Base-by-base conservation (phyloP, 2,113 vertebrate genomes). In the Bombycilla garrulus region DNA sequence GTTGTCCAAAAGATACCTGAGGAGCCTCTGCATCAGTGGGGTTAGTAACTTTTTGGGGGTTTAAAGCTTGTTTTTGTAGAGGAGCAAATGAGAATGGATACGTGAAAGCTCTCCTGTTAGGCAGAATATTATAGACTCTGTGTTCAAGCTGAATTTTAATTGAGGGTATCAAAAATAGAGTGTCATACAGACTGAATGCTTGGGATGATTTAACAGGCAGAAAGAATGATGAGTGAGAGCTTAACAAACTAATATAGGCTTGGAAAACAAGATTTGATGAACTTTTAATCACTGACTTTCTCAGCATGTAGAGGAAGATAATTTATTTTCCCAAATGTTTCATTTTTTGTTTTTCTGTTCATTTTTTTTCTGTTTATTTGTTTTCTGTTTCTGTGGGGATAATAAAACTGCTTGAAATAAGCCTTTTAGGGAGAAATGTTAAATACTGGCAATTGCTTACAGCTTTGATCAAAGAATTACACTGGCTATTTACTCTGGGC, bases 231-330 rank as follows among this genome's bases (percentile, higher is more conserved):
- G 16, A 92, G 36, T 36, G 36, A 82, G 58, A 89, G 45, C 50
- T 82, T 67, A 61, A 53, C 48, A 88, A 85, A 93, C 19, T 72
- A 90, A 80, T 21, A 90, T 2, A 88, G 53, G 20, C 31, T 70
- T 77, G 38, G 45, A 93, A 96, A 92, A 80, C 88, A 85, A 93
- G 42, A 86, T 80, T 86, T 65, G 19, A 73, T 83, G 74, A 92
- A 71, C 62, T 82, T 93, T 93, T 90, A 90, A 82, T 95, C 70
- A 80, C 70, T 81, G 70, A 10, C 8, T 87, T 87, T 91, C 69
- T 92, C 16, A 5, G 16, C 51, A 44, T 51, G 25, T 74, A 57
- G 48, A 94, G 65, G 25, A 85, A 90, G 51, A 51, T 60, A 0
- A 65, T 91, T 94, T 92, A 57, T 90, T 95, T 92, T 82, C 54